Evolutionary conservation across 2,888 invertebrate genomes (phyloP).

Genomic region (Carcina quercana): DNA sequence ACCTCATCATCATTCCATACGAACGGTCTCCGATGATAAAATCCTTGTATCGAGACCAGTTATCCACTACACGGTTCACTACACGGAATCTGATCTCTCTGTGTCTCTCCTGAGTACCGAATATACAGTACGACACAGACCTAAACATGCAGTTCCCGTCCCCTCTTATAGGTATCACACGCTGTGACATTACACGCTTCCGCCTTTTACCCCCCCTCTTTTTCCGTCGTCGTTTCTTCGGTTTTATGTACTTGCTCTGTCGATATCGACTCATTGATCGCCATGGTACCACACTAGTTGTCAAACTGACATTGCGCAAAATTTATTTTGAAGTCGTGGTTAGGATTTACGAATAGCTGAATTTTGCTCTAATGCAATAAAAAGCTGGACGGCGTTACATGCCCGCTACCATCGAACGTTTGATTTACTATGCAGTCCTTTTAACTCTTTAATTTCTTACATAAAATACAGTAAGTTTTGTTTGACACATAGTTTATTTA

Average conservation of each 20-base stretch:
- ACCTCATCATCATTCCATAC: constrained; percentile 36
- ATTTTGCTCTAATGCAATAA: too few species aligned
- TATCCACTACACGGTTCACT: constrained; percentile 45
- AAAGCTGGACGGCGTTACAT: too few species aligned
- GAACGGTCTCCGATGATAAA: constrained; percentile 59
- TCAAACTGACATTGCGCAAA: too few species aligned
- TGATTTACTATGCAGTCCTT: too few species aligned
- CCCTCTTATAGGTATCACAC: constrained; percentile 46
- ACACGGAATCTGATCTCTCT: constrained; percentile 46
- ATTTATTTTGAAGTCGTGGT: too few species aligned
- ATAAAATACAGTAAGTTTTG: too few species aligned
- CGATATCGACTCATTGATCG: constrained; percentile 24
- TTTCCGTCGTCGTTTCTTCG: constrained; percentile 1
- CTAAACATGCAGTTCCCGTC: constrained; percentile 62
- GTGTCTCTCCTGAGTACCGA: constrained; percentile 50
- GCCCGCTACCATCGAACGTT: too few species aligned
- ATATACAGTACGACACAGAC: constrained; percentile 51
- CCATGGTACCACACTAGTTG: constrained; percentile 7
- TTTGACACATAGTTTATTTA: too few species aligned
- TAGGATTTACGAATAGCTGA: too few species aligned
- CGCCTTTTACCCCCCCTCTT: constrained; percentile 5
- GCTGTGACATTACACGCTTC: constrained; percentile 32
- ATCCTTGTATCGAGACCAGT: constrained; percentile 55
- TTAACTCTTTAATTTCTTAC: too few species aligned
- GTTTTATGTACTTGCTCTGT: constrained; percentile 11